Evolutionary conservation across 2,113 vertebrate genomes (phyloP).

Genomic region (Clarias magur): DNA sequence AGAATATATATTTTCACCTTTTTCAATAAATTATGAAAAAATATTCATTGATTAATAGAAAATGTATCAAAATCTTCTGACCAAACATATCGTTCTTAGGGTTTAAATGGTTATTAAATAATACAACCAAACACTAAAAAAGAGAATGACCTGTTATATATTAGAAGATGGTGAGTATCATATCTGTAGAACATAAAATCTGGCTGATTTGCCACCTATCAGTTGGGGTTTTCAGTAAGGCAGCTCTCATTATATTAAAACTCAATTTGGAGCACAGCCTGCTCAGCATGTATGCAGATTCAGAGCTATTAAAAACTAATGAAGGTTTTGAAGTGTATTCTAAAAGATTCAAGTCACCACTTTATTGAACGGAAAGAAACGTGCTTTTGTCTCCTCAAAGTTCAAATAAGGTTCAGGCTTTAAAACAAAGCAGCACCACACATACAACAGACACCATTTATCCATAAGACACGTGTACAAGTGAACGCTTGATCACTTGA

Average conservation of each 20-base stretch:
- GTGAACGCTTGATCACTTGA: background rate
- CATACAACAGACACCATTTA: background rate
- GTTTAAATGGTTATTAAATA: background rate
- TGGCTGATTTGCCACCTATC: background rate
- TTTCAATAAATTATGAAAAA: no score
- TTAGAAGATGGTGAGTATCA: background rate
- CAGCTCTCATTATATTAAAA: constrained; percentile 20
- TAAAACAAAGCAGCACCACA: background rate
- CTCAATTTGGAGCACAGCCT: constrained; percentile 29
- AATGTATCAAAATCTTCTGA: background rate
- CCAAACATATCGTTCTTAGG: background rate
- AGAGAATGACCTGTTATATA: background rate
- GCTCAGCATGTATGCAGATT: constrained; percentile 15
- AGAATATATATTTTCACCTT: no score
- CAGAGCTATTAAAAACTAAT: constrained; percentile 23
- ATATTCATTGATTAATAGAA: background rate
- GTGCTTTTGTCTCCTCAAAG: constrained; percentile 15
- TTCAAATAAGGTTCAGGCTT: constrained; percentile 28
- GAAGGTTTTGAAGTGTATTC: constrained; percentile 16
- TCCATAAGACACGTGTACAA: background rate
- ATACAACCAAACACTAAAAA: background rate
- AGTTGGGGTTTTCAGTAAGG: constrained; percentile 10
- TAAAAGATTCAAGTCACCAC: constrained; percentile 1
- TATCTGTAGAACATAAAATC: constrained; percentile 1
- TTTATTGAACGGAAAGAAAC: background rate